These are phyloP conservation scores for Eueides isabella DNA, from an alignment of 1,140 invertebrate species.

Conservation along the genomic window DNA sequence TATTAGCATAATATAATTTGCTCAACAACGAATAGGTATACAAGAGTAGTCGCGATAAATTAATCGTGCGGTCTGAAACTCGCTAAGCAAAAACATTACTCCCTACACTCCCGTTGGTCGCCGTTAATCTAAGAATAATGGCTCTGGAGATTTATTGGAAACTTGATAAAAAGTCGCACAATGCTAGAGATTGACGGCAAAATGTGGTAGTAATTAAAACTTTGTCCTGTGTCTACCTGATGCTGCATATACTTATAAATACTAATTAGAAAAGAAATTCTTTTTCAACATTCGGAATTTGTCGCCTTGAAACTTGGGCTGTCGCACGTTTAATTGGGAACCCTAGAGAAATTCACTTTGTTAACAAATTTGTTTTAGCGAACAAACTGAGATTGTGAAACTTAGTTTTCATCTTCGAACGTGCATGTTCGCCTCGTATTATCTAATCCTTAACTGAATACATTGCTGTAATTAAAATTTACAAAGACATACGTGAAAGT, in stretches of 20 bases:
- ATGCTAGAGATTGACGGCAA: conserved; percentile 54
- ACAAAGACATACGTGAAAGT: conserved; percentile 52
- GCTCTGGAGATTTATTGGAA: conserved; percentile 60
- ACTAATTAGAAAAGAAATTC: conserved; percentile 75
- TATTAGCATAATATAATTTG: conserved; percentile 1
- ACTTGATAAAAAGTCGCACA: conserved; percentile 50
- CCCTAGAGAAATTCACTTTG: conserved; percentile 72
- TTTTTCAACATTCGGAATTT: conserved; percentile 74
- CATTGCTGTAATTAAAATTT: conserved; percentile 49
- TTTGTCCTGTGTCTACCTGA: conserved; percentile 54
- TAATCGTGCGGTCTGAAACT: conserved; percentile 48
- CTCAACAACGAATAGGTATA: conserved; percentile 24
- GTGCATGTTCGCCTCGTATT: conserved; percentile 39
- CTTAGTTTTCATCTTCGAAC: conserved; percentile 40
- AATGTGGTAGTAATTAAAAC: conserved; percentile 72
- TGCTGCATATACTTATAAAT: conserved; percentile 70
- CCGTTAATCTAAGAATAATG: conserved; percentile 68
- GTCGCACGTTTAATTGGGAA: conserved; percentile 77
- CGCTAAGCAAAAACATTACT: conserved; percentile 68
- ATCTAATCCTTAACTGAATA: conserved; percentile 6
- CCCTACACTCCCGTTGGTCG: conserved; percentile 53
- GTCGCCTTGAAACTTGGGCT: conserved; percentile 59
- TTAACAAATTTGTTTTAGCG: conserved; percentile 61
- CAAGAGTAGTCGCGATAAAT: conserved; percentile 49
- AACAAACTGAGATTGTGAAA: conserved; percentile 61